Conservation (phyloP, 2,888 invertebrate genomes). For the Keiferia lycopersicella region DNA sequence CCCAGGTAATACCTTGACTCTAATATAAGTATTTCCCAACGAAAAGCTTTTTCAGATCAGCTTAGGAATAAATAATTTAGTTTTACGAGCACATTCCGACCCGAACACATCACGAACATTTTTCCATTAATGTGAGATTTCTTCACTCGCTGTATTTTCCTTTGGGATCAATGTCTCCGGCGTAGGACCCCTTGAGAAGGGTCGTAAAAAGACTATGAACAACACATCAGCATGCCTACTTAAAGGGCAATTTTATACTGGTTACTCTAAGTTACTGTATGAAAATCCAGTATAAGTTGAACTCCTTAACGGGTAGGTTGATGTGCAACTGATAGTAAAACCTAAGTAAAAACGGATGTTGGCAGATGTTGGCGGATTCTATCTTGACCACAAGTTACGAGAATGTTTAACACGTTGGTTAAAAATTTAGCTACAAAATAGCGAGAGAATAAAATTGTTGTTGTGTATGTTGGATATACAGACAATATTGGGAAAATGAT, state of each 20-base stretch:
- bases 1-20: too few relatives aligned
- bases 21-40: too few relatives aligned
- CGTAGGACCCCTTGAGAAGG: conserved; percentile 6
- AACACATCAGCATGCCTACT: too few relatives aligned
- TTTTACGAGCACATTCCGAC: not conserved
- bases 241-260: too few relatives aligned
- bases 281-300: too few relatives aligned
- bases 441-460: too few relatives aligned
- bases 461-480: too few relatives aligned
- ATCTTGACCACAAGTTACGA: not conserved
- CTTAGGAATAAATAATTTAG: not conserved
- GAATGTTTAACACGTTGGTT: not conserved
- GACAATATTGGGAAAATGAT: too few relatives aligned
- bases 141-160: not conserved
- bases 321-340: too few relatives aligned
- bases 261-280: too few relatives aligned
- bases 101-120: not conserved
- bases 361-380: not conserved
- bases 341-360: conserved; percentile 15
- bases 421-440: not conserved
- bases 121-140: conserved; percentile 2
- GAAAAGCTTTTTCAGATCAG: too few relatives aligned
- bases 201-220: not conserved
- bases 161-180: conserved; percentile 6
- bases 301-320: too few relatives aligned